Conservation (phyloP, 2,888 invertebrate species). For the Coleophora deauratella region DNA sequence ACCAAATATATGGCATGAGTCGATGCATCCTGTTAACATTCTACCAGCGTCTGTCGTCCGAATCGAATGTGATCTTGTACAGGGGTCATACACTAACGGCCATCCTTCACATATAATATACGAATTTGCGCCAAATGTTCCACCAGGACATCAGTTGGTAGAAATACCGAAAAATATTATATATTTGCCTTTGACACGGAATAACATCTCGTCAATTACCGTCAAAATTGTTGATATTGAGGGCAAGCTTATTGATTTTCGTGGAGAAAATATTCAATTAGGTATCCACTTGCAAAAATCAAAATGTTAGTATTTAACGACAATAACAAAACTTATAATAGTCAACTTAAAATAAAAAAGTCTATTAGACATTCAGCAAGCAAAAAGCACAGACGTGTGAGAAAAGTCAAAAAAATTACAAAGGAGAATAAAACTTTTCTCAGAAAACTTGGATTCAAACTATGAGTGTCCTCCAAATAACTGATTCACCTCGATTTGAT, state of each 20-base stretch:
- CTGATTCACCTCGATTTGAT: slow-evolving; percentile 7
- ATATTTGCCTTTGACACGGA: slow-evolving; percentile 12
- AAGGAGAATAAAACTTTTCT: slow-evolving; percentile 10
- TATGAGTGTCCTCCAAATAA: slow-evolving; percentile 10
- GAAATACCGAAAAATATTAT: slow-evolving; percentile 12
- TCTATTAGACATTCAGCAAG: background rate
- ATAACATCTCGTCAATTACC: slow-evolving; percentile 7
- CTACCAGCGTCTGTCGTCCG: slow-evolving; percentile 4
- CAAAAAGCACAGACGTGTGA: too few relatives aligned
- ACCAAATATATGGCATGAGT: slow-evolving; percentile 8
- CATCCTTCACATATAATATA: background rate
- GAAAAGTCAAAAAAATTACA: background rate
- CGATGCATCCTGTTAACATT: slow-evolving; percentile 7
- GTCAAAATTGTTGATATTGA: slow-evolving; percentile 9
- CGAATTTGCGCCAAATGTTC: slow-evolving; percentile 3
- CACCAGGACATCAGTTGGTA: slow-evolving; percentile 4
- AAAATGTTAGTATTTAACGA: slow-evolving; percentile 5
- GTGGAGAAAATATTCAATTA: slow-evolving; percentile 5
- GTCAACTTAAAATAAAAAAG: too few relatives aligned
- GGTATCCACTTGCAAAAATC: slow-evolving; percentile 1
- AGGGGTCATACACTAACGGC: slow-evolving; percentile 8
- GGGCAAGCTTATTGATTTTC: slow-evolving; percentile 7
- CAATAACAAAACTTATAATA: background rate
- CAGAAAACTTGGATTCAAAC: slow-evolving; percentile 15
- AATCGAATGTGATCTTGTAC: slow-evolving; percentile 8